These are phyloP conservation scores for Nowickia ferox DNA, from an alignment of 2,888 invertebrate genomes.

Conservation along the genomic window DNA sequence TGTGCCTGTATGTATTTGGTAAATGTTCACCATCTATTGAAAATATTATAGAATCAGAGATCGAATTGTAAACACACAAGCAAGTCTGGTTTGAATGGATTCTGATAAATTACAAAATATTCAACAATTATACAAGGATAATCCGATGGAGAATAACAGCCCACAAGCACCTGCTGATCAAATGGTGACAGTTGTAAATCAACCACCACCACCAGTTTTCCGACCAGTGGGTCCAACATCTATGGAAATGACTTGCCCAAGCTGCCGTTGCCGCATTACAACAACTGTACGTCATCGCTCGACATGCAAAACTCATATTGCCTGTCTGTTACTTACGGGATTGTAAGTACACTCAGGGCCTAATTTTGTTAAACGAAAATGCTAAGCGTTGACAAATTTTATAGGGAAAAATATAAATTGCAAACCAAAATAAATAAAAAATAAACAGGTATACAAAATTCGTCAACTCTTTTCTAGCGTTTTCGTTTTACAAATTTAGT, in stretches of 20 bases:
- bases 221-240: slow-evolving; percentile 71
- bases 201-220: neutral
- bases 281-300: slow-evolving; percentile 66
- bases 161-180: neutral
- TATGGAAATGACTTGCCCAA: slow-evolving; percentile 68
- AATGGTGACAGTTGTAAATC: neutral
- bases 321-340: slow-evolving; percentile 70
- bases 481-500: too few relatives aligned
- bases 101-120: neutral
- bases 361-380: too few relatives aligned
- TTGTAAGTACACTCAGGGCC: slow-evolving; percentile 55
- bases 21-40: too few relatives aligned
- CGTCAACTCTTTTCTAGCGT: too few relatives aligned
- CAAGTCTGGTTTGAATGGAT: neutral
- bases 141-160: neutral
- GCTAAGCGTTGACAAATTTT: too few relatives aligned
- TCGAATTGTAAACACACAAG: neutral
- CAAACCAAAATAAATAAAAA: neutral
- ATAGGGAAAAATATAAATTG: neutral
- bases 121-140: neutral
- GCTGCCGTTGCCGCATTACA: slow-evolving; percentile 67
- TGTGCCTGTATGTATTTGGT: too few relatives aligned
- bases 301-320: slow-evolving; percentile 71
- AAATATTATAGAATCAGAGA: too few relatives aligned
- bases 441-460: too few relatives aligned